phyloP scores from a whole-genome alignment of 1,140 invertebrate genomes.

The Caerostris extrusa region DNA sequence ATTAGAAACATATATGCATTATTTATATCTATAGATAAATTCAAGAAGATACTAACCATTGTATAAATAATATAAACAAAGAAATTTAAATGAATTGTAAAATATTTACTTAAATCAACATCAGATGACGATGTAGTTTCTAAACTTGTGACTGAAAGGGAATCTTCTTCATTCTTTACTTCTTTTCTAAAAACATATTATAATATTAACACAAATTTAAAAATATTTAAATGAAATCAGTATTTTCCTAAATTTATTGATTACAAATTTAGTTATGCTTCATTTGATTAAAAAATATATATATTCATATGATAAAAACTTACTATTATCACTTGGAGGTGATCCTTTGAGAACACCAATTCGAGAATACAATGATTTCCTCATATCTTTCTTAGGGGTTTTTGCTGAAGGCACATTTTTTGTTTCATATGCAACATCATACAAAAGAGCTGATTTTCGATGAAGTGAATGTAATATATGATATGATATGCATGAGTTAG shows the following conservation, averaged over 20 bases:
- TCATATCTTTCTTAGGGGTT: conserved; percentile 47
- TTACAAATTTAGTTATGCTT: too few species aligned
- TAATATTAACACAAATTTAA: background rate
- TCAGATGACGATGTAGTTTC: conserved; percentile 66
- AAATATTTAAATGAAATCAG: background rate
- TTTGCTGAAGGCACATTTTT: conserved; percentile 42
- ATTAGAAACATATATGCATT: too few species aligned
- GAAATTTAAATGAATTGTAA: background rate
- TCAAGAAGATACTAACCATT: background rate
- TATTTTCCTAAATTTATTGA: too few species aligned
- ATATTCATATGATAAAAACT: background rate
- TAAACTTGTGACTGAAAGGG: conserved; percentile 58
- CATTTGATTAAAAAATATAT: too few species aligned
- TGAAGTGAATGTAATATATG: conserved; percentile 72
- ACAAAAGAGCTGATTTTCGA: conserved; percentile 35
- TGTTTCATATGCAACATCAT: conserved; percentile 54
- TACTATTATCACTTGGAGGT: conserved; percentile 24
- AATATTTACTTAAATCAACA: conserved; percentile 62
- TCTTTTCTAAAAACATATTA: conserved; percentile 37
- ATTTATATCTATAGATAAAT: too few species aligned
- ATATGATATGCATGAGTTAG: conserved; percentile 67
- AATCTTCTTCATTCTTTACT: conserved; percentile 67
- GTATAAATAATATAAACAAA: background rate
- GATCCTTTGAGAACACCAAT: conserved; percentile 54
- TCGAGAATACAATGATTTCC: conserved; percentile 60